Evolutionary conservation across 2,888 invertebrate species (phyloP), one percentile per base, ranked within the genome.

Genomic region (Cosmia trapezina): DNA sequence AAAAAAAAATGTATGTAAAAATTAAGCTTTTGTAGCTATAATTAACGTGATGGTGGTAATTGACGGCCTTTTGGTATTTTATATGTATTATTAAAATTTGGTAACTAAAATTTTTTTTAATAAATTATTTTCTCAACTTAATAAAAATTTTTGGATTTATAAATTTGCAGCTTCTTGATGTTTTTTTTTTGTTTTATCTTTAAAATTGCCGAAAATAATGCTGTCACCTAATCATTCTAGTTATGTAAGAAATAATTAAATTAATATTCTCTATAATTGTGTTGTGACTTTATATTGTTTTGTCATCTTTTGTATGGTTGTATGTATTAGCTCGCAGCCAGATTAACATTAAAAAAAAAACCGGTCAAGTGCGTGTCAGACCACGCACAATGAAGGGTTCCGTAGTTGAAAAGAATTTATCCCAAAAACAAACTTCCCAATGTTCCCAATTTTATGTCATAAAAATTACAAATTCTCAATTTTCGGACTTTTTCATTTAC

Each of bases 1-100:
- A 89, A 88, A 89, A 89, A 88, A 87, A 88, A 83, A 66, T 61
- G 56, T 80, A 74, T 73, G 54, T 85, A 76, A 72, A 77, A 77
- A 74, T 62, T 70, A 78, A 75, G 83, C 78, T 83, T 72, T 19
- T 43, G 14, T 83, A 73, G 59, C 12, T 62, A 4, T 70, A 43
- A 64, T 64, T 67, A 19, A 3, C 67, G 73, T 70, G 62, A 22
- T 11, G 14, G 47, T 8, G n/a, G 28, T 56, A 41, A 19, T 76
- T 73, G 56, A 54, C 11, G 64, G 63, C 37, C 28, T 65, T 59
- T 47, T 49, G n/a, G 2, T 51, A 0, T 59, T 41, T 59, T 43
- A 4, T 47, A 19, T 45, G 4, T 54, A 3, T 53, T 53, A 64
- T 54, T 28, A 28, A 28, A 28, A 2, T 28, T 54, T 41, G 14